These are phyloP conservation scores for Manis crassicaudata DNA, from an alignment of 2,797 vertebrate genomes.

Conservation along the genomic window DNA sequence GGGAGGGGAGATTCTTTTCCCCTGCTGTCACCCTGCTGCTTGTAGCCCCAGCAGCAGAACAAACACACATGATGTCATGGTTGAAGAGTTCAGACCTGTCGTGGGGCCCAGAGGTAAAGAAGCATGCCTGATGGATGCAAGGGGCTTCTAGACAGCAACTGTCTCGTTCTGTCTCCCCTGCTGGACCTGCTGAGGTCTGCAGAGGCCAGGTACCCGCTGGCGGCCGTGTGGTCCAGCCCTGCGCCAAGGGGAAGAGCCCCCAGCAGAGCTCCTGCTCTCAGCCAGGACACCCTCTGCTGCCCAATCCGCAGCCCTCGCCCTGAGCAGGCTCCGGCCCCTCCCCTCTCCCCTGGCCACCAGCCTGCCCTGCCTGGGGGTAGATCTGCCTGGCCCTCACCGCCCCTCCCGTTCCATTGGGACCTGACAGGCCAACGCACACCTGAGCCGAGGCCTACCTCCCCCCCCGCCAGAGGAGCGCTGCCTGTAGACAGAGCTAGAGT, in stretches of 20 bases:
- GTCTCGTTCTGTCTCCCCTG: background rate
- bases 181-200: background rate
- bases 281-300: background rate
- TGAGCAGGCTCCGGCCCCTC: background rate
- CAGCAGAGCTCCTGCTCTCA: background rate
- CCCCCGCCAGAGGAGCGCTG: background rate
- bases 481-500: too few relatives aligned
- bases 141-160: background rate
- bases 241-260: too few relatives aligned
- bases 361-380: background rate
- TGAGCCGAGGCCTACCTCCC: background rate
- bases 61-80: constrained; percentile 52
- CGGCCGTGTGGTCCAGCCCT: background rate
- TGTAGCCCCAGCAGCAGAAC: constrained; percentile 24
- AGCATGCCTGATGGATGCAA: background rate
- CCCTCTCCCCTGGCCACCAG: background rate
- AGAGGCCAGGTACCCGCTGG: background rate
- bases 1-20: constrained; percentile 43
- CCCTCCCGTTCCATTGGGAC: background rate
- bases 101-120: background rate
- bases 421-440: background rate
- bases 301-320: background rate
- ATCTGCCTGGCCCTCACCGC: background rate
- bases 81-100: constrained; percentile 67
- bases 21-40: constrained; percentile 36